Evolutionary conservation across 23 tunicate genomes (phyloP), one percentile per base, ranked within the genome.

Genomic region (Aplidium turbinatum): DNA sequence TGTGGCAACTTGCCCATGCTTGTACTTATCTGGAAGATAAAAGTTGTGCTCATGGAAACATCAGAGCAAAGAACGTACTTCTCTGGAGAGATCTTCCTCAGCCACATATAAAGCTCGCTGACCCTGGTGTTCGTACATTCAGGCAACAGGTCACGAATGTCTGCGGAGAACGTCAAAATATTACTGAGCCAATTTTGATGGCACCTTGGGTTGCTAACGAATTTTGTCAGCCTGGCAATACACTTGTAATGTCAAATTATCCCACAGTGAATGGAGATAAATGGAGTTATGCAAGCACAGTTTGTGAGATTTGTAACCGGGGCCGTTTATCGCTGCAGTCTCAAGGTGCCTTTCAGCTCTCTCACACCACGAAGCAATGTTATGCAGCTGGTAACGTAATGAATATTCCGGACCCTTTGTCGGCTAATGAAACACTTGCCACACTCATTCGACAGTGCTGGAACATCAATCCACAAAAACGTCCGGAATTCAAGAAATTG

Each of bases 141-240:
- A 33, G 24, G 4, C 20, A 30, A n/a, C 13, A 18, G 26, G 58
- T 25, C 21, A 35, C 38, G 25, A 71, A 46, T 47, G 48, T 21
- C 11, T 9, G 13, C 50, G 11, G 13, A 42, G 50, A 42, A 42
- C 13, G 16, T 9, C 11, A 16, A 16, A 28, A 25, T 26, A 47
- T 42, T 42, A 33, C 51, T 32, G 77, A 68, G 34, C 70, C 84
- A 13, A 19, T 32, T 31, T 68, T 79, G 25, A 31, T 22, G 13
- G 47, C 84, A 31, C 84, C 84, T 3, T 79, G 84, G 84, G 77
- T 79, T 4, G 84, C 80, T 22, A 68, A 69, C 28, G 84, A 79
- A 36, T 79, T 79, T 79, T 79, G 84, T 33, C 50, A 42, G 11
- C 11, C 16, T 11, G 16, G 16, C 50, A 61, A 24, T 11, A 31